These are phyloP conservation scores for Nephila pilipes DNA, from an alignment of 1,140 invertebrate species.

Conservation along the genomic window DNA sequence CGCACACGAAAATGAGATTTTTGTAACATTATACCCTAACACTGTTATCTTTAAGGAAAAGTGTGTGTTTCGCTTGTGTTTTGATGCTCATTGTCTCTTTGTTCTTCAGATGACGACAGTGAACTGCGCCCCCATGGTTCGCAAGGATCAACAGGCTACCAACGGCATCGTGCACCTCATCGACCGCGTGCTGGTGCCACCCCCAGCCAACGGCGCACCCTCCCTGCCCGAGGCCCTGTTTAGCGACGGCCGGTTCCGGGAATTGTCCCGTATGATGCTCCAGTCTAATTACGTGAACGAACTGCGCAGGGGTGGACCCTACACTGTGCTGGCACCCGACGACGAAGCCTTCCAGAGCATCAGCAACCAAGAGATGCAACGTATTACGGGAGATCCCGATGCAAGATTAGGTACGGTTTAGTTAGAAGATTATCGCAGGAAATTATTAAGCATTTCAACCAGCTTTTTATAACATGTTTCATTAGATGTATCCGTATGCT, in stretches of 20 bases:
- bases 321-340: slow-evolving; percentile 84
- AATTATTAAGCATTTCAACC: too few species aligned
- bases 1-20: too few species aligned
- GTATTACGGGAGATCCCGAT: slow-evolving; percentile 57
- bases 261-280: slow-evolving; percentile 64
- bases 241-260: slow-evolving; percentile 71
- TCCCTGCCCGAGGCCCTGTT: slow-evolving; percentile 68
- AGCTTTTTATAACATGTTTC: too few species aligned
- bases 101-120: slow-evolving; percentile 80
- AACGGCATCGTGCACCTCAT: slow-evolving; percentile 84
- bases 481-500: too few species aligned
- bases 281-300: slow-evolving; percentile 68
- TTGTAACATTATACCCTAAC: too few species aligned
- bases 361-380: neutral
- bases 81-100: too few species aligned
- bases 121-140: slow-evolving; percentile 81
- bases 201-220: slow-evolving; percentile 61
- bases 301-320: slow-evolving; percentile 80
- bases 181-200: slow-evolving; percentile 82
- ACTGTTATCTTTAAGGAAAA: too few species aligned
- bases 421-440: neutral
- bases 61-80: too few species aligned
- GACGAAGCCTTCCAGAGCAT: slow-evolving; percentile 83
- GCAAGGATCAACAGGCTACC: slow-evolving; percentile 82
- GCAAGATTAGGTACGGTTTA: slow-evolving; percentile 47